Conservation (phyloP, 2,113 vertebrate species). For the Ibidorhyncha struthersii region DNA sequence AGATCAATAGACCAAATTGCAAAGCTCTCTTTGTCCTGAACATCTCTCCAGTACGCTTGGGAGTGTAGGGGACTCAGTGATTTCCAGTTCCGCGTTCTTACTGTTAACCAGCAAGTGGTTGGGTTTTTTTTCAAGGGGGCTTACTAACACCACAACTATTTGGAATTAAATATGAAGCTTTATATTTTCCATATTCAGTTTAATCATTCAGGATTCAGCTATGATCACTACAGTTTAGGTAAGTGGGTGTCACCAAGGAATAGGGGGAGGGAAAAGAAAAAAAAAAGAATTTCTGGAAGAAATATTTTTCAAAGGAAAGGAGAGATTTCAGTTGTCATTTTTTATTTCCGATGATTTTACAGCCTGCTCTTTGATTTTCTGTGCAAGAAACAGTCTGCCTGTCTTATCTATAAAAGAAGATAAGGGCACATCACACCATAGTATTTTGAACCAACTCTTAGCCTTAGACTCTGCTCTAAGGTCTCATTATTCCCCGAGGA, state of each 20-base stretch:
- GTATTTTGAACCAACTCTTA: conserved; percentile 50
- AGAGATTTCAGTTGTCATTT: background rate
- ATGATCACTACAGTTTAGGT: background rate
- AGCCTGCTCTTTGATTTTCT: conserved; percentile 54
- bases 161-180: background rate
- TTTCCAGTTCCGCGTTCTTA: background rate
- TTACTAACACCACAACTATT: background rate
- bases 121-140: background rate
- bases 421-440: conserved; percentile 55
- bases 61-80: background rate
- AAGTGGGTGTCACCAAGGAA: background rate
- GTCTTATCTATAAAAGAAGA: conserved; percentile 61
- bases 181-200: background rate
- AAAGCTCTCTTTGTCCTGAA: background rate
- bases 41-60: background rate
- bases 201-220: background rate
- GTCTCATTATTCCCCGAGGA: conserved; percentile 57
- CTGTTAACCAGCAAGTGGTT: background rate
- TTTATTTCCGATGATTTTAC: conserved; percentile 55
- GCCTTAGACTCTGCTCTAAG: conserved; percentile 48
- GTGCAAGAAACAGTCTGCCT: conserved; percentile 37
- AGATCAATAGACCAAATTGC: background rate
- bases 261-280: background rate
- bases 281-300: background rate
- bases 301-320: conserved; percentile 29